phyloP scores from a whole-genome alignment of 2,113 vertebrate genomes.

The Falco punctatus region DNA sequence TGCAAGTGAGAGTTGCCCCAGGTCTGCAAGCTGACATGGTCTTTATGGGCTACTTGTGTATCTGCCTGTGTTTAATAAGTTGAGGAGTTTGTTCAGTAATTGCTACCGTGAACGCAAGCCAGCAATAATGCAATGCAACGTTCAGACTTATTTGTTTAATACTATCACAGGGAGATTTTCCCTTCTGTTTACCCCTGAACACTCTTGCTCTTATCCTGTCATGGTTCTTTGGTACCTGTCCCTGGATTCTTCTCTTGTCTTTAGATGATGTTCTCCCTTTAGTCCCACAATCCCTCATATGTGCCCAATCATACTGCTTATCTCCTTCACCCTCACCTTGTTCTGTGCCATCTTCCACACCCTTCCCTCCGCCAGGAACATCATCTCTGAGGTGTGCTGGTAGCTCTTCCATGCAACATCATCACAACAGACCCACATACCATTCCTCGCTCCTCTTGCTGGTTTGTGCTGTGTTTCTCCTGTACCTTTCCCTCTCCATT shows the following conservation, averaged over 20 bases:
- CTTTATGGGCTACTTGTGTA: neutral
- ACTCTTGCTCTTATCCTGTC: neutral
- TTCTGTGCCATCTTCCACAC: neutral
- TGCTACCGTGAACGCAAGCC: neutral
- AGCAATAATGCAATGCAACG: neutral
- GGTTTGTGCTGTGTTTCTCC: neutral
- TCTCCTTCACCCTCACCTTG: neutral
- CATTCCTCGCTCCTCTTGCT: neutral
- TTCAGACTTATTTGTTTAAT: neutral
- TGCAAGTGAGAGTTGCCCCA: neutral
- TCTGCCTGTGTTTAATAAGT: neutral
- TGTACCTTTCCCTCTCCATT: neutral
- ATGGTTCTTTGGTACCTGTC: neutral
- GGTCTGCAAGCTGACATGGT: neutral
- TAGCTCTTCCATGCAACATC: neutral
- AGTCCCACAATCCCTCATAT: neutral
- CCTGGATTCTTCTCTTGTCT: neutral
- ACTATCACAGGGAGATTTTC: neutral
- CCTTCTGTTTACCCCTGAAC: neutral
- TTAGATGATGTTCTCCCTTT: neutral
- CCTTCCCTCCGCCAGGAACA: neutral
- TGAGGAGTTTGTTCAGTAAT: neutral
- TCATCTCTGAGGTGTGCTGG: neutral
- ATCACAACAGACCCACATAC: rapidly evolving
- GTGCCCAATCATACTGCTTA: neutral